Evolutionary conservation across 2,797 vertebrate genomes (phyloP).

Genomic region (Hirundo rustica): DNA sequence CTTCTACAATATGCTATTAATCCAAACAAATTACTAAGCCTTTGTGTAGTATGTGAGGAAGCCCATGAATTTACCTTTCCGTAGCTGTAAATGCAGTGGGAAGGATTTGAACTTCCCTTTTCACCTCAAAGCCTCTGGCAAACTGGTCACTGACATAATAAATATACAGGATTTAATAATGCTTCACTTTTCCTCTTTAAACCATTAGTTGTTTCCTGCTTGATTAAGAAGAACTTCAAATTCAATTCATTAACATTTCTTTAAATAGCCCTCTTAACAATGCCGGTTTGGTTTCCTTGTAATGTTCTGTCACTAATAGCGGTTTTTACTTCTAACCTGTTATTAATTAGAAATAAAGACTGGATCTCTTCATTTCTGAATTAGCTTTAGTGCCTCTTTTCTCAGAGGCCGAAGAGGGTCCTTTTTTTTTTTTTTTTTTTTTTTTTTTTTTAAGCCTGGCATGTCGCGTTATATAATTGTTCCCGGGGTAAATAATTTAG

Average conservation of each 20-base stretch:
- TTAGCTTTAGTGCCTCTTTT: conserved; percentile 52
- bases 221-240: conserved; percentile 71
- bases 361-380: conserved; percentile 54
- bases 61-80: conserved; percentile 63
- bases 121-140: conserved; percentile 76
- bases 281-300: conserved; percentile 61
- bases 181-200: conserved; percentile 73
- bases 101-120: conserved; percentile 65
- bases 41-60: conserved; percentile 31
- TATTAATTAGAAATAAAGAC: conserved; percentile 78
- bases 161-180: conserved; percentile 78
- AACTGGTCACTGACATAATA: conserved; percentile 77
- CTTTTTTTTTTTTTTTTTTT: neutral
- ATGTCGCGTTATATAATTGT: conserved; percentile 65
- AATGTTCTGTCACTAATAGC: conserved; percentile 66
- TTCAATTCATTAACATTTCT: conserved; percentile 77
- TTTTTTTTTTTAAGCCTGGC: neutral
- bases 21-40: conserved; percentile 69
- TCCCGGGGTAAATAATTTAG: conserved; percentile 77
- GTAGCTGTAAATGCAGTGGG: conserved; percentile 62
- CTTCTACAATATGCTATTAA: conserved; percentile 66
- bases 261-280: conserved; percentile 75
- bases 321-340: conserved; percentile 74
- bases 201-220: conserved; percentile 76
- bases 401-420: conserved; percentile 36